Evolutionary conservation across 2,113 vertebrate species (phyloP).

Genomic region (Poecile atricapillus): DNA sequence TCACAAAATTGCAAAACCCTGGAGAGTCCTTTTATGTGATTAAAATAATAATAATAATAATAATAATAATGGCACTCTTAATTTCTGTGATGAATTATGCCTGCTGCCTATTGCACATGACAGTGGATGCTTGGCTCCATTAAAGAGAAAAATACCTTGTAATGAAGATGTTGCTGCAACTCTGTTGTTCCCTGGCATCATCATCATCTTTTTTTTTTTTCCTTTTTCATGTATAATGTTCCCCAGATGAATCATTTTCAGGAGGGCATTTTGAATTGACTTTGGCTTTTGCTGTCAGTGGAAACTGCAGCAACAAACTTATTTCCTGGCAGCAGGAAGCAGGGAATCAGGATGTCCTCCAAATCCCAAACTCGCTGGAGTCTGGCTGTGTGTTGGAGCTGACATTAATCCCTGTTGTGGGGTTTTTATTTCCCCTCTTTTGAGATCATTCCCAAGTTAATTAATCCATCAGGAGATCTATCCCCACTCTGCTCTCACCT

Average conservation of each 20-base stretch:
- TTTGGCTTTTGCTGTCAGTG: conserved; percentile 28
- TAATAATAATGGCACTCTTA: not conserved
- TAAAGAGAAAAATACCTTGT: not conserved
- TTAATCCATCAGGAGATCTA: not conserved
- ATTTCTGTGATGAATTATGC: not conserved
- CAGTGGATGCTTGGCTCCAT: not conserved
- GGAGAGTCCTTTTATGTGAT: not conserved
- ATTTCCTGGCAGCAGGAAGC: conserved; percentile 20
- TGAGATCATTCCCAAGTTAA: not conserved
- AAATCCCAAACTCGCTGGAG: not conserved
- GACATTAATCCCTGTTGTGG: conserved; percentile 32
- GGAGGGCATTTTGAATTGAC: not conserved
- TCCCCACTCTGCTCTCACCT: not conserved
- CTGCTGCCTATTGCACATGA: not conserved
- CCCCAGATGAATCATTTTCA: not conserved
- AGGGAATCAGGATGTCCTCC: conserved; percentile 66
- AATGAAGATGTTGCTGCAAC: not conserved
- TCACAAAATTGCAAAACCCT: not conserved
- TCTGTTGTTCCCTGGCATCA: not conserved
- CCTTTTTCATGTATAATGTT: not conserved
- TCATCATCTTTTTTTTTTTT: not conserved
- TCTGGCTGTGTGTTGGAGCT: not conserved
- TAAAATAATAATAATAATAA: not conserved
- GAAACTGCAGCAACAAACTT: conserved; percentile 56
- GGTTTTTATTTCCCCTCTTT: not conserved